Evolutionary conservation across 2,113 vertebrate species (phyloP), one percentile per base, ranked within the genome.

Genomic region (Myanophis thanlyinensis): DNA sequence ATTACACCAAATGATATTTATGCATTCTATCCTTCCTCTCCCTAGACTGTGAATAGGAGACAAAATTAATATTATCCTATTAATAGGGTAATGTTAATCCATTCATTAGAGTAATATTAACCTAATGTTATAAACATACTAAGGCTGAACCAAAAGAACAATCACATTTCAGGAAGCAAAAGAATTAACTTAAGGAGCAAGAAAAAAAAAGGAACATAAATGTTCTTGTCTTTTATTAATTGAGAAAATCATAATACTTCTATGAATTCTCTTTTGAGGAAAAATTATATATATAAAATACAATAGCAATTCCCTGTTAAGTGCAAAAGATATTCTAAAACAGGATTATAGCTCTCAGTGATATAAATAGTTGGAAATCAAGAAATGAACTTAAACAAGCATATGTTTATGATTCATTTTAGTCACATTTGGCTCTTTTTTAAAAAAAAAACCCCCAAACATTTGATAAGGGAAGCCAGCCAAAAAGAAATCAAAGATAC

Each of bases 261-360:
- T 13, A 67, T n/a, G 48, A 1, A 56, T 40, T 23, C 25, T 87
- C 30, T 30, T 93, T 88, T 59, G 56, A 92, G 5, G 53, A 80
- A 95, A 95, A 95, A 95, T 35, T 80, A 67, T 22, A 90, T 73
- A 52, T 30, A 91, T 85, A 62, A 85, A 88, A 59, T 67, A 88
- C 5, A 85, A 87, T 53, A 94, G 88, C 93, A 91, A 44, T 54
- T 40, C 44, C 25, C 88, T 87, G 87, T 5, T 87, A 67, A 93
- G 53, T 23, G 44, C 51, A 94, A 93, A 92, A 13, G 11, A 56
- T 93, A 12, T 53, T 93, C 91, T 48, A 93, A 95, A 53, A 3
- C 13, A 91, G 59, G 46, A 54, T 27, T 92, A 90, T 15, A 56
- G 87, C 40, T 93, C 44, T 9, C 73, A 91, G 47, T 30, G 56